Percentiles rank a stretch among this genome's conserved stretches.
Evolutionary conservation across 2,113 vertebrate genomes (phyloP).

Genomic region (Chionodraco myersi): DNA sequence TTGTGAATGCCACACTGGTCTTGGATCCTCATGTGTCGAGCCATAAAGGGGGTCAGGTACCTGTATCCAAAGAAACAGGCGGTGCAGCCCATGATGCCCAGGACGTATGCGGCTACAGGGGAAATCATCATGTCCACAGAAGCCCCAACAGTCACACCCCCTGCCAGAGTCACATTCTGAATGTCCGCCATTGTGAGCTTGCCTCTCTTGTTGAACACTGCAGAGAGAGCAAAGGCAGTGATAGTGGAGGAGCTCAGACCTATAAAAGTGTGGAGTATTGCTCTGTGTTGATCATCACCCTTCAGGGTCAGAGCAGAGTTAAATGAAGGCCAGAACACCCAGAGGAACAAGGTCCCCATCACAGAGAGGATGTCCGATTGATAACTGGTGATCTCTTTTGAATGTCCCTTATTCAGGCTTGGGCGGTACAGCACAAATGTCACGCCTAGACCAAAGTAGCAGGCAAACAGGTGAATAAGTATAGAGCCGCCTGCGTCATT

Average conservation of each 20-base stretch:
- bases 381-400: slow-evolving; percentile 80
- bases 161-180: slow-evolving; percentile 88
- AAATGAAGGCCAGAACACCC: slow-evolving; percentile 90
- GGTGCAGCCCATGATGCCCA: slow-evolving; percentile 83
- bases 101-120: slow-evolving; percentile 75
- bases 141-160: slow-evolving; percentile 84
- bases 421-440: slow-evolving; percentile 84
- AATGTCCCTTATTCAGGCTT: slow-evolving; percentile 24
- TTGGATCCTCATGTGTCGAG: slow-evolving; percentile 70
- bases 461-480: slow-evolving; percentile 88
- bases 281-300: slow-evolving; percentile 82
- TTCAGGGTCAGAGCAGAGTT: slow-evolving; percentile 82
- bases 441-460: slow-evolving; percentile 87
- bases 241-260: slow-evolving; percentile 81
- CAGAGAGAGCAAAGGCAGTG: slow-evolving; percentile 81
- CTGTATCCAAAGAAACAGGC: slow-evolving; percentile 84
- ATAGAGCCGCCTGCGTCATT: slow-evolving; percentile 87
- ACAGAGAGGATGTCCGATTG: slow-evolving; percentile 83
- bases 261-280: slow-evolving; percentile 85
- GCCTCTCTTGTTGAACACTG: slow-evolving; percentile 81
- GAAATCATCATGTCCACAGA: slow-evolving; percentile 86
- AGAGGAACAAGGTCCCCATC: slow-evolving; percentile 85
- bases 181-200: slow-evolving; percentile 85
- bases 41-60: slow-evolving; percentile 84
- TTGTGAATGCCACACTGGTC: slow-evolving; percentile 91